phyloP scores from a whole-genome alignment of 2,888 invertebrate species.

The Dynastes maya region DNA sequence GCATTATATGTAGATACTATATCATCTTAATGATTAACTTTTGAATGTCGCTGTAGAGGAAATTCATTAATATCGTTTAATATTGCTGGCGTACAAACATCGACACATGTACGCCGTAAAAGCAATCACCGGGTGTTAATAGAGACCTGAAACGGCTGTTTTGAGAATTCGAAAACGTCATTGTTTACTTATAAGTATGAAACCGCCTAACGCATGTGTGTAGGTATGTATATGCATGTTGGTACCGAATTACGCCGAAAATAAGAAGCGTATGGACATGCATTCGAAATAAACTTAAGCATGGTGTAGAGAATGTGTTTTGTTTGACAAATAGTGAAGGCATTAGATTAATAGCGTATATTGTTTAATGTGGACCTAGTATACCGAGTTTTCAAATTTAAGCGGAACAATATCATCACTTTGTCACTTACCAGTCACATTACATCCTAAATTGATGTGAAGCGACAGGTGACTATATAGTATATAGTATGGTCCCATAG shows the following conservation, averaged over 20 bases:
- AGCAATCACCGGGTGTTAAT: conserved; percentile 16
- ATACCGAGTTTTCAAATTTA: too few relatives aligned
- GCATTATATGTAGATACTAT: neutral
- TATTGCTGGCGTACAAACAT: conserved; percentile 13
- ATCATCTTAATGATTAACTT: neutral
- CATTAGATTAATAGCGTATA: too few relatives aligned
- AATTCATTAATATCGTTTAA: conserved; percentile 18
- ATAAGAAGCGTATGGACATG: conserved; percentile 14
- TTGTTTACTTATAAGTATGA: conserved; percentile 18
- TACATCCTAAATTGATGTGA: too few relatives aligned
- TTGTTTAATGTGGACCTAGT: too few relatives aligned
- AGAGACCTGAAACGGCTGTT: conserved; percentile 13
- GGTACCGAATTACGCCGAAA: conserved; percentile 11
- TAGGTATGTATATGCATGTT: neutral
- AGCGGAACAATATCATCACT: too few relatives aligned
- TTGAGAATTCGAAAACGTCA: conserved; percentile 28
- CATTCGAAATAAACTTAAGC: conserved; percentile 15
- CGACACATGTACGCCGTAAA: conserved; percentile 23
- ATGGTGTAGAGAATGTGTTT: neutral
- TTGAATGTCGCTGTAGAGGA: neutral
- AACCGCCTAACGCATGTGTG: conserved; percentile 5
- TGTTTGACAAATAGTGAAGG: neutral
- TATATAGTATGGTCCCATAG: too few relatives aligned
- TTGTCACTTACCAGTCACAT: too few relatives aligned
- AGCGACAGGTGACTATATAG: too few relatives aligned